phyloP scores from a whole-genome alignment of 1,140 invertebrate genomes.

The Zaprionus capensis region DNA sequence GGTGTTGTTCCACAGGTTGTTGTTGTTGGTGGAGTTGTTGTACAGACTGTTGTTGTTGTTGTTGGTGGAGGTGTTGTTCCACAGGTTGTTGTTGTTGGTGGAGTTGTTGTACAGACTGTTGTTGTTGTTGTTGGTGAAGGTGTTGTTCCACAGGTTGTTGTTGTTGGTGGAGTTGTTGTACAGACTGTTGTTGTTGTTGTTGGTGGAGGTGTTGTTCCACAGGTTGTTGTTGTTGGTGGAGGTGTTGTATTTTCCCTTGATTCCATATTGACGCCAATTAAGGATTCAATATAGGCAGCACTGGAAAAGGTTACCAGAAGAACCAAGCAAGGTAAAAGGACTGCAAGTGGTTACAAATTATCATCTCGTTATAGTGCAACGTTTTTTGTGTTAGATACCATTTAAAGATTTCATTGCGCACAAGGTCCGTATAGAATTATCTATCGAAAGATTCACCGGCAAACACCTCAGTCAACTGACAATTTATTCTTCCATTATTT shows the following conservation, averaged over 20 bases:
- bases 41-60: slow-evolving; percentile 10
- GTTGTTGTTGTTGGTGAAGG: not conserved
- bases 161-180: not conserved
- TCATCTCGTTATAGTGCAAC: not conserved
- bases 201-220: not conserved
- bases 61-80: slow-evolving; percentile 4
- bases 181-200: not conserved
- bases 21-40: not conserved
- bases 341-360: slow-evolving; percentile 10
- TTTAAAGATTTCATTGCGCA: slow-evolving; percentile 18
- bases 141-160: not conserved
- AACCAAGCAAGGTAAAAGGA: slow-evolving; percentile 19
- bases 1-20: not conserved
- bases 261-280: not conserved
- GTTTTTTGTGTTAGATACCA: slow-evolving; percentile 11
- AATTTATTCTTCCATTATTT: no score
- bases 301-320: slow-evolving; percentile 1
- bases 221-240: not conserved
- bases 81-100: not conserved
- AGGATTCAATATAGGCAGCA: slow-evolving; percentile 1
- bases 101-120: not conserved
- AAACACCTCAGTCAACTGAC: no score
- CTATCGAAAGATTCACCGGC: not conserved
- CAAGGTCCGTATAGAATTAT: no score
- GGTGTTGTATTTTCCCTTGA: slow-evolving; percentile 39